Evolutionary conservation across 2,113 vertebrate genomes (phyloP).

Genomic region (Crotophaga sulcirostris): DNA sequence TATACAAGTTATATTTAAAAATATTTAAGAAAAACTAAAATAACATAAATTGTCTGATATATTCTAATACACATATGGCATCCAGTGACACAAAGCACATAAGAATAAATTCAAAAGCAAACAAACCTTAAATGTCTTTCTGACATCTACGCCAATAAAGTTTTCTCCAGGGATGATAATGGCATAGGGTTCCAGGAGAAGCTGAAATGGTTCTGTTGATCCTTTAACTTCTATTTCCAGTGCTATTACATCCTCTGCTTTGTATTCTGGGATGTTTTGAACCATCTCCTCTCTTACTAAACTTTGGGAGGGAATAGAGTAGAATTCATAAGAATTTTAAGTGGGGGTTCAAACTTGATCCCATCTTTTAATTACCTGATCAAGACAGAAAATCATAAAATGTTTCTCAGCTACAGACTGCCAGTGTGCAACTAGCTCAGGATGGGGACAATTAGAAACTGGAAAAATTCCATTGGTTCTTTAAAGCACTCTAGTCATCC

Average conservation of each 20-base stretch:
- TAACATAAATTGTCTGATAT: neutral
- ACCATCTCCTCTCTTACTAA: neutral
- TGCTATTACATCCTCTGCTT: constrained; percentile 71
- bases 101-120: neutral
- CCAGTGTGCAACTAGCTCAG: neutral
- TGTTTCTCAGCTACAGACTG: neutral
- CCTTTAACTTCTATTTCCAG: constrained; percentile 92
- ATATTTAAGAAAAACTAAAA: neutral
- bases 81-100: neutral
- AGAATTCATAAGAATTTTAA: neutral
- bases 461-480: neutral
- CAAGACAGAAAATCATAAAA: neutral
- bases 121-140: constrained; percentile 85
- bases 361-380: neutral
- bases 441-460: neutral
- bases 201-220: constrained; percentile 78
- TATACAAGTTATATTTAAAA: neutral
- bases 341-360: neutral
- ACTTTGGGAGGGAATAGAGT: constrained; percentile 45
- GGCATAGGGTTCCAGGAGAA: constrained; percentile 88
- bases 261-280: neutral
- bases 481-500: neutral
- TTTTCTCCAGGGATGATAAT: constrained; percentile 86
- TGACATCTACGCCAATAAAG: constrained; percentile 77
- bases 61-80: neutral